Conservation (phyloP, 2,888 invertebrate genomes). For the Ophion ellenae region DNA sequence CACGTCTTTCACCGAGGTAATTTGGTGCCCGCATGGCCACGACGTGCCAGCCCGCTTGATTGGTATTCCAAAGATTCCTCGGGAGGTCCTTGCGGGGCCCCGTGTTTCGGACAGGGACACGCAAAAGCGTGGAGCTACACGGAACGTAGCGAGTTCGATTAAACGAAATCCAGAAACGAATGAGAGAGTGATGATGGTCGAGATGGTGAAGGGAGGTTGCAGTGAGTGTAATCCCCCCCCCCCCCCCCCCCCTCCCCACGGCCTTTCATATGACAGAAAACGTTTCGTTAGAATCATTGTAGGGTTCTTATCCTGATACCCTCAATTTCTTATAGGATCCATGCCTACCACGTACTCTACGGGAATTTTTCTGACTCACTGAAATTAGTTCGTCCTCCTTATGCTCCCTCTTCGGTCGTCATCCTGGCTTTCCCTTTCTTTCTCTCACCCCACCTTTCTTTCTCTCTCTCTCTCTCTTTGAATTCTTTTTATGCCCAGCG, state of each 20-base stretch:
- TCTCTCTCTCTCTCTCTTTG: constrained; percentile 34
- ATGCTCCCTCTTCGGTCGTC: constrained; percentile 12
- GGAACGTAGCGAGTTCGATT: constrained; percentile 7
- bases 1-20: constrained; percentile 70
- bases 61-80: constrained; percentile 74
- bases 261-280: constrained; percentile 1
- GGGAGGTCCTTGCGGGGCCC: constrained; percentile 55
- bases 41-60: constrained; percentile 75
- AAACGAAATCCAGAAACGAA: constrained; percentile 35
- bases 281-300: constrained; percentile 3
- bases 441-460: constrained; percentile 44
- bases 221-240: constrained; percentile 3
- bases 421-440: constrained; percentile 32
- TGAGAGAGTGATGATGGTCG: constrained; percentile 24
- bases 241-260: background rate
- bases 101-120: constrained; percentile 7
- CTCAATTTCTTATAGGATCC: constrained; percentile 81
- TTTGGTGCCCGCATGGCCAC: constrained; percentile 78
- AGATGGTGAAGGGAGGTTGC: constrained; percentile 2
- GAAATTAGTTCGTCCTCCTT: constrained; percentile 33
- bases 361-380: constrained; percentile 59
- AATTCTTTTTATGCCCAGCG: constrained; percentile 7
- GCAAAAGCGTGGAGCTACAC: background rate
- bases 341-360: constrained; percentile 75
- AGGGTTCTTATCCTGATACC: constrained; percentile 77